Conservation (phyloP, 1,140 invertebrate species). For the Bursaphelenchus mucronatus region DNA sequence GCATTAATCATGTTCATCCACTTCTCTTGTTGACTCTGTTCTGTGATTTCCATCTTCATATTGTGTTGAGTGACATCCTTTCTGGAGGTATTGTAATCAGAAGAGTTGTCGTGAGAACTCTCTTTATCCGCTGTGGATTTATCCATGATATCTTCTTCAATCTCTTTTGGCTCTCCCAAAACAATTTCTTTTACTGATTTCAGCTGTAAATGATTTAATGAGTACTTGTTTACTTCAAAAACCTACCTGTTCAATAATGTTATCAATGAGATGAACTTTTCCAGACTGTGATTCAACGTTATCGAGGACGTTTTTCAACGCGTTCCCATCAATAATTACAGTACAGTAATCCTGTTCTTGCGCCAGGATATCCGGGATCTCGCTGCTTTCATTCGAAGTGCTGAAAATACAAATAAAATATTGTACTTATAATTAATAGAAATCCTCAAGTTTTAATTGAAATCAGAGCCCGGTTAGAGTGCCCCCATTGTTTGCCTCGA, state of each 20-base stretch:
- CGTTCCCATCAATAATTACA: conserved; percentile 49
- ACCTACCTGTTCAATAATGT: conserved; percentile 50
- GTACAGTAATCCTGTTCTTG: conserved; percentile 55
- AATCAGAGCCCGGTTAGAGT: too few species aligned
- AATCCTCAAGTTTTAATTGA: too few species aligned
- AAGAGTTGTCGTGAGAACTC: too few species aligned
- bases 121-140: too few species aligned
- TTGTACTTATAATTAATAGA: too few species aligned
- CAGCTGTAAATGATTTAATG: neutral
- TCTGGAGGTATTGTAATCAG: too few species aligned
- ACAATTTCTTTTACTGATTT: conserved; percentile 30
- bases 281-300: conserved; percentile 32
- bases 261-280: conserved; percentile 46
- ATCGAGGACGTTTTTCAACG: conserved; percentile 45
- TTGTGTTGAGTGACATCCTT: conserved; percentile 31
- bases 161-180: conserved; percentile 20
- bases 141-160: conserved; percentile 26
- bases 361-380: conserved; percentile 54
- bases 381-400: conserved; percentile 32
- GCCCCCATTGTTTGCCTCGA: too few species aligned
- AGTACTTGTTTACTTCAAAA: conserved; percentile 5
- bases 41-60: conserved; percentile 25
- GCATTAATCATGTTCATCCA: conserved; percentile 36
- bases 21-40: conserved; percentile 39
- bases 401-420: conserved; percentile 15